Conservation (phyloP, 2,113 vertebrate species). For the Mormoops blainvillei region DNA sequence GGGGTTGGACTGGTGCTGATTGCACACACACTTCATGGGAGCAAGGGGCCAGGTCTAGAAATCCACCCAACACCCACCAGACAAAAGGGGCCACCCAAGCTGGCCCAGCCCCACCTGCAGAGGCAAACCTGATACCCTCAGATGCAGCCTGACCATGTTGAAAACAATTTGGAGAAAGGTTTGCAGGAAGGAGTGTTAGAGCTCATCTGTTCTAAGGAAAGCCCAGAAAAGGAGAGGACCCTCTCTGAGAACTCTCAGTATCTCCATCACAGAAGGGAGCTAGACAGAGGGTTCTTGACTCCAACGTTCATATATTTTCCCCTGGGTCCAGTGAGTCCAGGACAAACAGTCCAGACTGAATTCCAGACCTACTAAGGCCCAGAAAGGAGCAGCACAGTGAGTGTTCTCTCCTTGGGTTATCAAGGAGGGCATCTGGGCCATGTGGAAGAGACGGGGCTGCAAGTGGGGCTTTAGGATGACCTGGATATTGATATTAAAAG, state of each 20-base stretch:
- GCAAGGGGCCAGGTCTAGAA: not conserved
- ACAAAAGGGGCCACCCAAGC: not conserved
- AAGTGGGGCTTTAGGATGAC: not conserved
- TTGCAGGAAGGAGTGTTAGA: not conserved
- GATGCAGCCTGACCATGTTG: not conserved
- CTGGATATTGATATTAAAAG: not conserved
- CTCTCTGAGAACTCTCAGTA: not conserved
- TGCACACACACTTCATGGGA: not conserved
- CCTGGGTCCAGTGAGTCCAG: not conserved
- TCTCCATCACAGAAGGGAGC: not conserved
- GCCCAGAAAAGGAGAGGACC: not conserved
- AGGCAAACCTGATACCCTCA: not conserved
- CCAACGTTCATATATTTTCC: not conserved
- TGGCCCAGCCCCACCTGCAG: not conserved
- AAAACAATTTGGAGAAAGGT: not conserved
- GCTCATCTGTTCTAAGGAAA: not conserved
- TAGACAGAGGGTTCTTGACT: not conserved
- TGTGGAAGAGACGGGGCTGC: not conserved
- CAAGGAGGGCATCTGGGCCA: not conserved
- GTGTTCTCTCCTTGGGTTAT: not conserved
- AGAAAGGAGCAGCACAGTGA: no score
- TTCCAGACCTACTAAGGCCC: no score
- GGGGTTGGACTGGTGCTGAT: fast-evolving
- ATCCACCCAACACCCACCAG: not conserved
- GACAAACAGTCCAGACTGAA: not conserved